Evolutionary conservation across 2,113 vertebrate genomes (phyloP).

Genomic region (Dascyllus trimaculatus): DNA sequence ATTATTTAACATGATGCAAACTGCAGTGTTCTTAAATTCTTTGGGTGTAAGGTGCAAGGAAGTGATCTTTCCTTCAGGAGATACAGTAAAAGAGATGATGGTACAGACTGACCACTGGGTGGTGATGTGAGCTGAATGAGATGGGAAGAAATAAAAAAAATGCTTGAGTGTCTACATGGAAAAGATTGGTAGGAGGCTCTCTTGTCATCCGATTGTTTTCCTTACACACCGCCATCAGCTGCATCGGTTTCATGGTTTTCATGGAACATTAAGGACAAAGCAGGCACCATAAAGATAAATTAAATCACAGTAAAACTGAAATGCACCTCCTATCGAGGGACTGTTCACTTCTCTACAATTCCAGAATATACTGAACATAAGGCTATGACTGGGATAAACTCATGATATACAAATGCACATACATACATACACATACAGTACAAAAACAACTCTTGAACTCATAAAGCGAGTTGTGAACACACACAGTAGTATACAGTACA

Average conservation of each 20-base stretch:
- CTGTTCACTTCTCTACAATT: constrained; percentile 45
- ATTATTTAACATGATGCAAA: constrained; percentile 27
- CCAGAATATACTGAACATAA: constrained; percentile 41
- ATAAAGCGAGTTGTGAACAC: constrained; percentile 24
- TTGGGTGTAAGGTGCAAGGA: constrained; percentile 14
- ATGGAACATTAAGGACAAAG: not conserved
- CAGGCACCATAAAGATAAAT: constrained; percentile 50
- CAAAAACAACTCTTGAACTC: constrained; percentile 45
- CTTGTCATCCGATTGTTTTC: not conserved
- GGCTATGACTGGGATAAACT: constrained; percentile 52
- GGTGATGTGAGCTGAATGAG: constrained; percentile 37
- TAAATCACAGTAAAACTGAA: constrained; percentile 50
- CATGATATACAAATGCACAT: constrained; percentile 61
- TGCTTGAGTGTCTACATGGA: not conserved
- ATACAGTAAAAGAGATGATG: not conserved
- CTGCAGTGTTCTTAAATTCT: constrained; percentile 2
- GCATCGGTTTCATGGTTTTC: not conserved
- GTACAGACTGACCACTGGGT: constrained; percentile 40
- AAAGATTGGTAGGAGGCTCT: not conserved
- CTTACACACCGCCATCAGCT: not conserved
- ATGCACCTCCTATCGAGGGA: constrained; percentile 44
- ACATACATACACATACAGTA: constrained; percentile 63
- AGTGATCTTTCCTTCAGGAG: not conserved
- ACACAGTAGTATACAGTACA: constrained; percentile 67
- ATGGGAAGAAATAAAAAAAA: not conserved